Evolutionary conservation across 2,888 invertebrate species (phyloP).

Genomic region (Miltochrista miniata): DNA sequence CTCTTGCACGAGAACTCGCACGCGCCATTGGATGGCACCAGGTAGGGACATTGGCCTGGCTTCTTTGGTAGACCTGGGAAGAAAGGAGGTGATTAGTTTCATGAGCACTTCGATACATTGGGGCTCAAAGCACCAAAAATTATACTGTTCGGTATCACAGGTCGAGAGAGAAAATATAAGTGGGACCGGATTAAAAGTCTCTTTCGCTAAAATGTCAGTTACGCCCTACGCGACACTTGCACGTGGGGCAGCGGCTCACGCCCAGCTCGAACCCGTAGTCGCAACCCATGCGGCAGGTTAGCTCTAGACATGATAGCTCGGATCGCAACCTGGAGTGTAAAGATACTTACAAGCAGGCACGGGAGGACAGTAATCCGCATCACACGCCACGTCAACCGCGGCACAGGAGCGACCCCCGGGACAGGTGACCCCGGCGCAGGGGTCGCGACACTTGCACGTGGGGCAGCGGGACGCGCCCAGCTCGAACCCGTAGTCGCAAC

Average conservation of each 20-base stretch:
- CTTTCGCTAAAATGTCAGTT: too few relatives aligned
- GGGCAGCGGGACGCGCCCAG: conserved; percentile 89
- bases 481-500: conserved; percentile 92
- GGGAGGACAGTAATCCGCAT: conserved; percentile 93
- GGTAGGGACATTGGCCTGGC: conserved; percentile 92
- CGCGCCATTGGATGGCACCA: conserved; percentile 87
- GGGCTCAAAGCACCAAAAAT: too few relatives aligned
- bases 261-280: conserved; percentile 92
- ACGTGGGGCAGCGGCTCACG: conserved; percentile 89
- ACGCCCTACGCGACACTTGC: conserved; percentile 91
- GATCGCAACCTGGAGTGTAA: conserved; percentile 75
- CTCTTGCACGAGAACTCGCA: conserved; percentile 91
- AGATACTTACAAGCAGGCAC: conserved; percentile 89
- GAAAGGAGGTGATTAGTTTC: neutral
- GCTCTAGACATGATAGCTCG: conserved; percentile 86
- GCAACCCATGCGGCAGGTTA: conserved; percentile 92
- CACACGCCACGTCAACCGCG: conserved; percentile 93
- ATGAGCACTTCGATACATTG: too few relatives aligned
- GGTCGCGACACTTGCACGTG: conserved; percentile 91
- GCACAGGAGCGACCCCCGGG: conserved; percentile 88
- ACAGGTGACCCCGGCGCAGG: conserved; percentile 88
- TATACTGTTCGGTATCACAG: too few relatives aligned
- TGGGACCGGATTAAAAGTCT: too few relatives aligned
- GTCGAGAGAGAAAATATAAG: too few relatives aligned
- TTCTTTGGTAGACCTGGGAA: conserved; percentile 85